phyloP scores from a whole-genome alignment of 37 sponge, comb jelly and placozoan genomes.

The Theonella swinhoei region DNA sequence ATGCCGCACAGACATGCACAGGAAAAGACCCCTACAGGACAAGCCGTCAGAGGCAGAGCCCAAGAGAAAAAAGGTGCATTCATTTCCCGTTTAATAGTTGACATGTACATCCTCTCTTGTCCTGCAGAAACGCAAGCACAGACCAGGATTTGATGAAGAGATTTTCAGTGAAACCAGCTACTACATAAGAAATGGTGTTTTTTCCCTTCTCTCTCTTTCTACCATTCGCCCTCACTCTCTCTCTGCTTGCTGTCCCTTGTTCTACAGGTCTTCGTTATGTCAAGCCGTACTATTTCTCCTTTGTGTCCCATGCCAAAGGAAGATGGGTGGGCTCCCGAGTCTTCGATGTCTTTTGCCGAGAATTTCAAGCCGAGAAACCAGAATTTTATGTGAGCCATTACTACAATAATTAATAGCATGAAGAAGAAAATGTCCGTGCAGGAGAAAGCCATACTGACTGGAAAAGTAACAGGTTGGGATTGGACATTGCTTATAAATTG shows the following conservation, averaged over 20 bases:
- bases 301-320: slow-evolving; percentile 81
- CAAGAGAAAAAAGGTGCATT: slow-evolving; percentile 3
- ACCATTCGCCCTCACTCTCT: not conserved
- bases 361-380: slow-evolving; percentile 85
- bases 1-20: not conserved
- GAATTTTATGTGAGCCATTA: slow-evolving; percentile 79
- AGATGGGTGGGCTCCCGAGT: slow-evolving; percentile 84
- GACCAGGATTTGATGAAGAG: slow-evolving; percentile 52
- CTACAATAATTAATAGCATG: not conserved
- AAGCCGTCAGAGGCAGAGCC: not conserved
- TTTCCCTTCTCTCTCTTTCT: not conserved
- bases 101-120: not conserved
- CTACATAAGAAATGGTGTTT: slow-evolving; percentile 74
- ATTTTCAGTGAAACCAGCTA: slow-evolving; percentile 73
- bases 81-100: not conserved
- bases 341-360: slow-evolving; percentile 80
- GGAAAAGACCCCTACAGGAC: not conserved
- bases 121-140: slow-evolving; percentile 33
- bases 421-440: no score
- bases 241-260: not conserved
- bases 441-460: slow-evolving; percentile 75
- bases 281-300: slow-evolving; percentile 85
- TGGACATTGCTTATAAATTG: not conserved
- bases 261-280: slow-evolving; percentile 78
- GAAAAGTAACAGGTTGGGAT: slow-evolving; percentile 67